Conservation (phyloP, 2,113 vertebrate genomes). For the Pan troglodytes region DNA sequence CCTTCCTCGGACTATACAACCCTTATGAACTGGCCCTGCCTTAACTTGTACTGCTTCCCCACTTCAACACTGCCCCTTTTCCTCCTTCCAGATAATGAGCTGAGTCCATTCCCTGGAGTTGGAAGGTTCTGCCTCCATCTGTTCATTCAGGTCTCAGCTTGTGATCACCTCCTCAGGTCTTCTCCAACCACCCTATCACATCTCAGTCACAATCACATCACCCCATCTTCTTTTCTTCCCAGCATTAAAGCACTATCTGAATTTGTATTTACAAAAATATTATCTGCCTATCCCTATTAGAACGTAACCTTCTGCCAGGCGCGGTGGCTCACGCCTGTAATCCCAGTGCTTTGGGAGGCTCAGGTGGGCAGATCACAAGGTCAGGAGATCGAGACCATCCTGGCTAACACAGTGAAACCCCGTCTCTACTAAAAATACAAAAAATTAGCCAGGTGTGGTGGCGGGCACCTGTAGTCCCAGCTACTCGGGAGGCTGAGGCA, state of each 20-base stretch:
- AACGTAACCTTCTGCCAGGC: background rate
- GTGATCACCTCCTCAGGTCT: constrained; percentile 20
- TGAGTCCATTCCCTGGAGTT: background rate
- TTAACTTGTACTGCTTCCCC: background rate
- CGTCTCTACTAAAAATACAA: no score
- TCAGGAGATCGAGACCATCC: no score
- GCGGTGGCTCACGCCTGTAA: no score
- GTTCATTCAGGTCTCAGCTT: background rate
- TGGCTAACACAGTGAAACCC: no score
- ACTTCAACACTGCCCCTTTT: background rate
- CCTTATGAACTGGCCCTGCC: background rate
- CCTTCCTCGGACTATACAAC: background rate
- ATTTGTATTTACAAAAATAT: constrained; percentile 27
- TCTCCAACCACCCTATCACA: background rate
- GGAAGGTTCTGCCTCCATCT: background rate
- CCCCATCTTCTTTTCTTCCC: background rate
- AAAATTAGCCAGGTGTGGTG: no score
- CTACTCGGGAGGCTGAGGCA: no score
- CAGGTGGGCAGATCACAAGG: no score
- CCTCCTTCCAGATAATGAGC: background rate
- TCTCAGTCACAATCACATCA: constrained; percentile 28
- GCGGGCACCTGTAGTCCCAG: no score
- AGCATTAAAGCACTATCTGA: background rate
- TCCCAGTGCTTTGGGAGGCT: no score
- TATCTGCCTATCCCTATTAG: background rate